phyloP scores from a whole-genome alignment of 2,113 vertebrate genomes.

The Dasyornis broadbenti region DNA sequence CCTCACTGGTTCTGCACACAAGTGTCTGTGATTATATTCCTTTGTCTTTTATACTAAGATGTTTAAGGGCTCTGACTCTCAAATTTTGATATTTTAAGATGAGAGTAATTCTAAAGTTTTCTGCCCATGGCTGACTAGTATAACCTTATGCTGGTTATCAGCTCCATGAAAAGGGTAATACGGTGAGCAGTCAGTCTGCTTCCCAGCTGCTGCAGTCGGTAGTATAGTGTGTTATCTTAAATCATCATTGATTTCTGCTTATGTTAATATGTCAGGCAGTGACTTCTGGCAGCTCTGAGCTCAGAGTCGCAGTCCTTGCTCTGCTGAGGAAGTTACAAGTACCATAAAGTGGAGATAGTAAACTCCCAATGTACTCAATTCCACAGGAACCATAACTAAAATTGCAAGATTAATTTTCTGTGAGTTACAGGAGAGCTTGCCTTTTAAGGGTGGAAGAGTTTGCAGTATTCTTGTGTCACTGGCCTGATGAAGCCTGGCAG shows the following conservation, averaged over 20 bases:
- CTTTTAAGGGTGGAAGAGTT: neutral
- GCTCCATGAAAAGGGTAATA: neutral
- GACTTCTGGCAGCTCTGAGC: neutral
- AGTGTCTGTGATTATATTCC: neutral
- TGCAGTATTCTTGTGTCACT: neutral
- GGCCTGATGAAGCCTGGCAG: neutral
- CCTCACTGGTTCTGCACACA: neutral
- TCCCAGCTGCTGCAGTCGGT: neutral
- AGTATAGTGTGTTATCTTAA: neutral
- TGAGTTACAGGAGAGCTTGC: neutral
- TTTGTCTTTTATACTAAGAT: neutral
- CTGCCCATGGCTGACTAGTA: neutral
- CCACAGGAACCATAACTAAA: neutral
- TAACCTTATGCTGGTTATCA: neutral
- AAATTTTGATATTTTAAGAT: neutral
- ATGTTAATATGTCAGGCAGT: neutral
- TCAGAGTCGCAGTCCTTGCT: neutral
- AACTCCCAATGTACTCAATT: neutral
- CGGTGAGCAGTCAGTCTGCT: neutral
- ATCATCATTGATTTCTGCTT: conserved; percentile 45
- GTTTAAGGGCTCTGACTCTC: neutral
- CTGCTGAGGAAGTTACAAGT: neutral
- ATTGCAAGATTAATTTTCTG: neutral
- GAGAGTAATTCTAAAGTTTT: neutral
- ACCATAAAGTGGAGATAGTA: neutral